A percentile compares a stretch with the other conserved stretches of the same genome.
phyloP scores from a whole-genome alignment of 37 sponge, comb jelly and placozoan species.

The Trichoplax adhaerens region DNA sequence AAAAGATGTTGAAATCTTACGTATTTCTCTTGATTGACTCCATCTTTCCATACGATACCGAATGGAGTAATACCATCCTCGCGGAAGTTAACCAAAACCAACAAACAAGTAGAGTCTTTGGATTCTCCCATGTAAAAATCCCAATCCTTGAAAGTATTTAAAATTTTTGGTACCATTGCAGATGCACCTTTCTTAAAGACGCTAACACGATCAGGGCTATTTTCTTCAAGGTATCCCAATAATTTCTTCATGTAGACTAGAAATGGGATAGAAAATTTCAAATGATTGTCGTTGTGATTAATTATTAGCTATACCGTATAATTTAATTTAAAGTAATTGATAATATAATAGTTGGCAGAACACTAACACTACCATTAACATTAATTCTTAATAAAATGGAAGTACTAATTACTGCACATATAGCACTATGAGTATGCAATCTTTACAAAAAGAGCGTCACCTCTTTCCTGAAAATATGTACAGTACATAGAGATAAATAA shows the following conservation, averaged over 20 bases:
- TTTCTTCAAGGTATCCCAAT: conserved; percentile 19
- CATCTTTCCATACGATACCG: conserved; percentile 67
- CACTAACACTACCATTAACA: too few species aligned
- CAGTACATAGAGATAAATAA: too few species aligned
- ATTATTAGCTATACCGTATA: too few species aligned
- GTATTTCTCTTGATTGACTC: conserved; percentile 76
- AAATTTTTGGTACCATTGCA: conserved; percentile 1
- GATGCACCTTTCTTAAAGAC: conserved; percentile 22
- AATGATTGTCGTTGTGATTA: too few species aligned
- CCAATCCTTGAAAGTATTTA: conserved; percentile 39
- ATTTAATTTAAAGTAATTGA: too few species aligned
- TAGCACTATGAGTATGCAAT: too few species aligned
- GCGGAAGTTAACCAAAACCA: conserved; percentile 39
- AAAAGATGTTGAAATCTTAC: conserved; percentile 10
- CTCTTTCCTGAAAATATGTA: too few species aligned
- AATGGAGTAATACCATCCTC: conserved; percentile 67
- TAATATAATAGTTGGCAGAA: too few species aligned
- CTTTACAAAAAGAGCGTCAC: too few species aligned
- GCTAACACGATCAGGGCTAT: conserved; percentile 31
- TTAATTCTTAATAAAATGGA: too few species aligned
- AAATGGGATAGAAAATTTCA: too few species aligned
- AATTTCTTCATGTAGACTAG: conserved; percentile 44
- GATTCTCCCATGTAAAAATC: conserved; percentile 65
- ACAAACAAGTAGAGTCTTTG: conserved; percentile 34
- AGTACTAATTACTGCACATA: too few species aligned